Evolutionary conservation across 2,888 invertebrate species (phyloP).

Genomic region (Lycophotia porphyrea): DNA sequence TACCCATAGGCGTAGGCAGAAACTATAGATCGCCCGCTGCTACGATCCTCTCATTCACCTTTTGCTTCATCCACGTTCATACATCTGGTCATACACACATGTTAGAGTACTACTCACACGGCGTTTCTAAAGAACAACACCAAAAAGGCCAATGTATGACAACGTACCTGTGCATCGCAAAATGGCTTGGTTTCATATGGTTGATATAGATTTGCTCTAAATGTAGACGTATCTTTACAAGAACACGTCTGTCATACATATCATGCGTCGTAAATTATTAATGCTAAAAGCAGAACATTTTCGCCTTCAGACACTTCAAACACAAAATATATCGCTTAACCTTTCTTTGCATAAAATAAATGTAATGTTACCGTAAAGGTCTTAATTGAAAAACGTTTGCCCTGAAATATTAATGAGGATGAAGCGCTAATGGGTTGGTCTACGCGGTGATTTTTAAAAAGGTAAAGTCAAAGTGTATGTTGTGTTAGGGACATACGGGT

Average conservation of each 20-base stretch:
- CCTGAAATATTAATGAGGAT: slow-evolving; percentile 41
- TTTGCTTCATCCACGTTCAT: too few relatives aligned
- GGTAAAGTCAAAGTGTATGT: slow-evolving; percentile 20
- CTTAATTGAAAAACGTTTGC: slow-evolving; percentile 48
- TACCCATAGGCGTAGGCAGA: too few relatives aligned
- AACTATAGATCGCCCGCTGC: too few relatives aligned
- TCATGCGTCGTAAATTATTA: slow-evolving; percentile 18
- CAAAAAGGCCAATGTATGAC: neutral
- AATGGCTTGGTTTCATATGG: too few relatives aligned
- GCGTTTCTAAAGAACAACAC: neutral
- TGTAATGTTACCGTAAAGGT: slow-evolving; percentile 3
- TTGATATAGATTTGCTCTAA: too few relatives aligned
- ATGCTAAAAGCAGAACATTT: slow-evolving; percentile 46
- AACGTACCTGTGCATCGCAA: too few relatives aligned
- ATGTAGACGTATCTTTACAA: slow-evolving; percentile 12
- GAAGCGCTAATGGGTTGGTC: slow-evolving; percentile 43
- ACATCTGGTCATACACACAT: too few relatives aligned
- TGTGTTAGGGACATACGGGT: slow-evolving; percentile 10
- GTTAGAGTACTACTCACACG: too few relatives aligned
- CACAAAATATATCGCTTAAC: slow-evolving; percentile 3
- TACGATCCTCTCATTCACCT: too few relatives aligned
- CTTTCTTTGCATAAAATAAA: slow-evolving; percentile 23
- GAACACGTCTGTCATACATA: slow-evolving; percentile 7
- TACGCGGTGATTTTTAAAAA: slow-evolving; percentile 23
- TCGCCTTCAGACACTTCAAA: slow-evolving; percentile 7